These are phyloP conservation scores for Megalopta genalis DNA, from an alignment of 1,140 invertebrate genomes.

Conservation along the genomic window DNA sequence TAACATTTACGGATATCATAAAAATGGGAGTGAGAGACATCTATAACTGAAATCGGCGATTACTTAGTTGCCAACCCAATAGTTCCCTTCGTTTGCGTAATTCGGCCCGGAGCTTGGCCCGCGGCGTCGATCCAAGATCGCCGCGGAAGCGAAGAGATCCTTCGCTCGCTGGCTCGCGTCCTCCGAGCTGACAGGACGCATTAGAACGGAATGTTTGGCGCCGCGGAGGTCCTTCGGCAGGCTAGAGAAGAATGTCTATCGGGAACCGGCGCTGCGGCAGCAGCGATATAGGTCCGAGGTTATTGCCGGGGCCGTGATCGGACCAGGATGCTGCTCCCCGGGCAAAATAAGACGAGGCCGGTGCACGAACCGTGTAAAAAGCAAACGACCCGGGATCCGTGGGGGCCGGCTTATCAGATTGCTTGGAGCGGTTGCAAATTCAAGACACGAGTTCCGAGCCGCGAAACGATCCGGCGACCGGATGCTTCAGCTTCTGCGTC, in stretches of 20 bases:
- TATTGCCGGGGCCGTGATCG: neutral
- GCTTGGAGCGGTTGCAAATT: constrained; percentile 35
- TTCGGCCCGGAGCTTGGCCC: too few relatives aligned
- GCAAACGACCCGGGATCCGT: neutral
- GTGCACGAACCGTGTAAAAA: neutral
- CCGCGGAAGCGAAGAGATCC: too few relatives aligned
- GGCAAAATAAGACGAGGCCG: neutral
- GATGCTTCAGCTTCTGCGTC: neutral
- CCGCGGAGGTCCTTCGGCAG: too few relatives aligned
- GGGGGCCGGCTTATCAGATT: constrained; percentile 31
- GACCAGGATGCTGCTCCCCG: neutral
- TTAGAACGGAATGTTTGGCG: too few relatives aligned
- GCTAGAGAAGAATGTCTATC: neutral
- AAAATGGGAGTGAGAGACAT: too few relatives aligned
- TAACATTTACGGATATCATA: too few relatives aligned
- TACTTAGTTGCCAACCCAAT: too few relatives aligned
- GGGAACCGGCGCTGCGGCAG: neutral
- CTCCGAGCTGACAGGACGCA: too few relatives aligned
- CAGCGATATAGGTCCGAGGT: neutral
- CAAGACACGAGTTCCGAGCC: constrained; percentile 20
- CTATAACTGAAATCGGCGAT: too few relatives aligned
- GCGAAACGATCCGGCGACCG: constrained; percentile 28
- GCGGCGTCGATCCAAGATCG: too few relatives aligned
- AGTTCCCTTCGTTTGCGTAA: too few relatives aligned
- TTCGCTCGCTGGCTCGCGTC: too few relatives aligned